Evolutionary conservation across 2,888 invertebrate genomes (phyloP).

Genomic region (Byasa hedistus): DNA sequence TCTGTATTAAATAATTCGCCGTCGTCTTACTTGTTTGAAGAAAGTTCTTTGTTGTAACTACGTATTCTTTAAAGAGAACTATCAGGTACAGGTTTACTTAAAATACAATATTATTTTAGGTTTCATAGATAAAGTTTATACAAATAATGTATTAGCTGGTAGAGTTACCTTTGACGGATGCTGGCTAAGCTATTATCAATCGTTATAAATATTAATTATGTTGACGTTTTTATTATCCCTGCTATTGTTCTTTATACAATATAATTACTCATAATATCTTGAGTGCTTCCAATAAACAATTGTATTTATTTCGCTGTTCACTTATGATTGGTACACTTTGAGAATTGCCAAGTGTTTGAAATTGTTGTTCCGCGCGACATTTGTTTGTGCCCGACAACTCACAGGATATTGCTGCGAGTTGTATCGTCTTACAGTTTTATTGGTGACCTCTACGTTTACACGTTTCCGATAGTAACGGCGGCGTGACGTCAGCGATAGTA

Average conservation of each 20-base stretch:
- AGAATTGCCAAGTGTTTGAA: background rate
- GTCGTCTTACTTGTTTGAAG: no score
- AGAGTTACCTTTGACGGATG: no score
- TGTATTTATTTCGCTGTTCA: background rate
- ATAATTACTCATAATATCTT: background rate
- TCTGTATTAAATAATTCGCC: no score
- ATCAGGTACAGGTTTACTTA: no score
- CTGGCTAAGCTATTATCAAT: background rate
- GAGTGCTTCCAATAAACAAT: background rate
- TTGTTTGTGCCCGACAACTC: slow-evolving; percentile 19
- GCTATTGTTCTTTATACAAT: background rate
- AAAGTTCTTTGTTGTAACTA: no score
- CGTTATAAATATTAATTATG: background rate
- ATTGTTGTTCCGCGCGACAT: slow-evolving; percentile 5
- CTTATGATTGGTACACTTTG: background rate
- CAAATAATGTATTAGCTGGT: no score
- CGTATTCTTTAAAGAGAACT: no score
- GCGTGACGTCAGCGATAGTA: slow-evolving; percentile 10
- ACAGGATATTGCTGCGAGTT: slow-evolving; percentile 15
- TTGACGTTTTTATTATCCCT: background rate
- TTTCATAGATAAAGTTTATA: no score
- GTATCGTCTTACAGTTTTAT: slow-evolving; percentile 18
- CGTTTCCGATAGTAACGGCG: slow-evolving; percentile 5
- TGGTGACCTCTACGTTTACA: slow-evolving; percentile 5
- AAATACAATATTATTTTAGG: no score